A percentile compares a stretch with the other conserved stretches of the same genome.
phyloP scores from a whole-genome alignment of 2,888 invertebrate species.

The Drosophila kambysellisi region DNA sequence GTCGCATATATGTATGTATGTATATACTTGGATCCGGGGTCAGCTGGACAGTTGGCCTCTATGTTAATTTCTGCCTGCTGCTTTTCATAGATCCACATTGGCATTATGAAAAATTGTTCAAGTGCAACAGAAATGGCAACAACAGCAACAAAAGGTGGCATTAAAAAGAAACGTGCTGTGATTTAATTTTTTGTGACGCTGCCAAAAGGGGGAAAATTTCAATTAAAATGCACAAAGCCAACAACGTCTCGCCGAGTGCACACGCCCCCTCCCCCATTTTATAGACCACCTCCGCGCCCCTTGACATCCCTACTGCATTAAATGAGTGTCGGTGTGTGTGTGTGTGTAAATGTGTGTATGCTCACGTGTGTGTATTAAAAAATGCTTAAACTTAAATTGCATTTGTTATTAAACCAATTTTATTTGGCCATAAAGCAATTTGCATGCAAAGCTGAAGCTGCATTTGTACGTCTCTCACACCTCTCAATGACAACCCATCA shows the following conservation, averaged over 20 bases:
- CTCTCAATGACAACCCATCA: neutral
- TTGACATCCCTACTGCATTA: neutral
- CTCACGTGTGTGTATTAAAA: slow-evolving; percentile 67
- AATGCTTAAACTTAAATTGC: slow-evolving; percentile 73
- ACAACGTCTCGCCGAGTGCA: slow-evolving; percentile 62
- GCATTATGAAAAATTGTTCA: slow-evolving; percentile 74
- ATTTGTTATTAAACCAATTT: slow-evolving; percentile 75
- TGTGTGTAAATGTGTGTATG: slow-evolving; percentile 25
- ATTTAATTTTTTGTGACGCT: slow-evolving; percentile 75
- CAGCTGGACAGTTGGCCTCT: slow-evolving; percentile 63
- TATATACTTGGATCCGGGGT: slow-evolving; percentile 34
- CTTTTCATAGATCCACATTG: slow-evolving; percentile 45
- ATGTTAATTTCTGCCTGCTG: slow-evolving; percentile 68
- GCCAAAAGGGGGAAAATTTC: slow-evolving; percentile 60
- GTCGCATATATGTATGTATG: slow-evolving; percentile 11
- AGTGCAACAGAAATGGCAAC: slow-evolving; percentile 62
- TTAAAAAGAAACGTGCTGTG: slow-evolving; percentile 62
- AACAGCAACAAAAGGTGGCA: slow-evolving; percentile 8
- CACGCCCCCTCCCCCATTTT: slow-evolving; percentile 11
- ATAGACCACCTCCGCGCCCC: neutral
- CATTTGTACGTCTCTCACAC: neutral
- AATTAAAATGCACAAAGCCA: slow-evolving; percentile 78
- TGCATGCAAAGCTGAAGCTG: slow-evolving; percentile 51
- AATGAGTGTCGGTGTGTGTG: neutral
- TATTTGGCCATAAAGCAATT: slow-evolving; percentile 58